phyloP scores from a whole-genome alignment of 2,797 vertebrate species.

The Miichthys miiuy region DNA sequence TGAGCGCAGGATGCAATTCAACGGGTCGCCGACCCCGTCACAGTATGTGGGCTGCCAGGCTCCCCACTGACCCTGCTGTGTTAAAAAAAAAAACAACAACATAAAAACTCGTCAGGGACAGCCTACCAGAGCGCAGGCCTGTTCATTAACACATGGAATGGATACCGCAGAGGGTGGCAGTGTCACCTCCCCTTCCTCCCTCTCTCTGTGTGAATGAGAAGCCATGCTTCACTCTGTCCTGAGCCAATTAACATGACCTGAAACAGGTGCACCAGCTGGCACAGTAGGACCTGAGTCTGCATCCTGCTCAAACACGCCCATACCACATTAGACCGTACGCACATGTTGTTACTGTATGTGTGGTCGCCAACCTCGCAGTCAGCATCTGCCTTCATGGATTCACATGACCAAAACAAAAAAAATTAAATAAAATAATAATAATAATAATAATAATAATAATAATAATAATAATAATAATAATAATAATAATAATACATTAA shows the following conservation, averaged over 20 bases:
- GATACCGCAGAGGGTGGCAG: conserved; percentile 13
- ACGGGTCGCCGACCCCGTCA: conserved; percentile 4
- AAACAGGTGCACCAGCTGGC: conserved; percentile 32
- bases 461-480: no score
- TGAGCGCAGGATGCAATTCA: conserved; percentile 39
- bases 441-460: no score
- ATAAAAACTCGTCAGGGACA: conserved; percentile 10
- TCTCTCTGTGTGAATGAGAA: conserved; percentile 20
- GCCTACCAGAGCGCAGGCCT: neutral
- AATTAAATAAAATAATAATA: no score
- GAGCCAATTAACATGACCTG: conserved; percentile 34
- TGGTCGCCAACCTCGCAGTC: no score
- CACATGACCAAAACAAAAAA: no score
- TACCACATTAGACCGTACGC: neutral
- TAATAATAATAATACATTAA: no score
- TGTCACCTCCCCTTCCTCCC: neutral
- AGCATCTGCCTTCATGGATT: no score
- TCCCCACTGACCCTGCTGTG: conserved; percentile 33
- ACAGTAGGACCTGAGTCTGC: neutral
- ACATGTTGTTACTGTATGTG: neutral
- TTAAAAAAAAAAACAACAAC: no score
- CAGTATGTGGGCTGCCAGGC: conserved; percentile 16
- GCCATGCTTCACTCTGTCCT: conserved; percentile 10
- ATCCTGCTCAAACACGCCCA: conserved; percentile 10
- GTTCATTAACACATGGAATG: conserved; percentile 36